Percentiles rank a stretch among this genome's conserved stretches.
Evolutionary conservation across 2,797 vertebrate species (phyloP).

Genomic region (Aulostomus chinensis): DNA sequence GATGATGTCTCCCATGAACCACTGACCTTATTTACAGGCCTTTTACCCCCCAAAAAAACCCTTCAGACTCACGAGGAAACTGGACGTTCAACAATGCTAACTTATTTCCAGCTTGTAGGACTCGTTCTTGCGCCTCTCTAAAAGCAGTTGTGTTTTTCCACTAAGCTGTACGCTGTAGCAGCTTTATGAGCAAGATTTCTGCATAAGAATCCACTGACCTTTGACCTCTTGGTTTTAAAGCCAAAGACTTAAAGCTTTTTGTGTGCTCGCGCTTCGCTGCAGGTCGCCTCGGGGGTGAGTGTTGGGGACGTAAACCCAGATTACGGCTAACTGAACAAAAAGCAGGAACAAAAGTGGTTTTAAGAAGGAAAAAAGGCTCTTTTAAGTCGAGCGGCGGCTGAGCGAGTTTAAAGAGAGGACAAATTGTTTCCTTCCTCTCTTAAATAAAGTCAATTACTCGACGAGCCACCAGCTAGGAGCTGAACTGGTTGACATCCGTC

Average conservation of each 20-base stretch:
- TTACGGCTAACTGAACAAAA: conserved; percentile 39
- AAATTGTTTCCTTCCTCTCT: conserved; percentile 17
- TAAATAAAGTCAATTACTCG: conserved; percentile 7
- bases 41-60: too few species aligned
- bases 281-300: conserved; percentile 6
- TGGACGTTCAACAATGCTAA: too few species aligned
- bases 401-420: neutral
- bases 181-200: too few species aligned
- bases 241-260: neutral
- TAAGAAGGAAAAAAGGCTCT: neutral
- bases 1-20: too few species aligned
- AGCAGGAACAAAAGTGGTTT: neutral
- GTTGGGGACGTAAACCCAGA: conserved; percentile 15
- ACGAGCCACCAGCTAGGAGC: neutral
- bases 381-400: neutral
- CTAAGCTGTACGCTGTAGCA: too few species aligned
- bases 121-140: too few species aligned
- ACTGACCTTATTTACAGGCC: too few species aligned
- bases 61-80: too few species aligned
- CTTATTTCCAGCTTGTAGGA: too few species aligned
- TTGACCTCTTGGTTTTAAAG: conserved; percentile 34
- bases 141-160: too few species aligned
- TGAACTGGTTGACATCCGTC: conserved; percentile 14
- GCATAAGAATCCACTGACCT: conserved; percentile 35
- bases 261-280: conserved; percentile 5